Evolutionary conservation across 2,113 vertebrate species (phyloP).

Genomic region (Austrofundulus limnaeus): DNA sequence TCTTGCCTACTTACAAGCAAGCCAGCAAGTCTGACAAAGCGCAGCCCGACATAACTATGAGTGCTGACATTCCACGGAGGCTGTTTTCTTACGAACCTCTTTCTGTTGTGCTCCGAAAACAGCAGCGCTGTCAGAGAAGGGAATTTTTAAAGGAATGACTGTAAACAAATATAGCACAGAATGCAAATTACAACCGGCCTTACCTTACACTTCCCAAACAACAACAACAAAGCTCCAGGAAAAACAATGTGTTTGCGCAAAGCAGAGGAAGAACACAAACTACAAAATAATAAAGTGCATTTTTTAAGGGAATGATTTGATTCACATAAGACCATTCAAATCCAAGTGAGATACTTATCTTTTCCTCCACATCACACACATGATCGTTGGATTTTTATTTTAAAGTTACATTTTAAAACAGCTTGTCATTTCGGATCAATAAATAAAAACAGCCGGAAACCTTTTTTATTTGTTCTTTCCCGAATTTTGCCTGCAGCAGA

Average conservation of each 20-base stretch:
- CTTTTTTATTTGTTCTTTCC: not conserved
- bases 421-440: not conserved
- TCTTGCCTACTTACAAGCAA: not conserved
- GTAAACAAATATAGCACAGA: slow-evolving; percentile 5
- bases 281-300: too few species aligned
- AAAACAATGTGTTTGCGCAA: too few species aligned
- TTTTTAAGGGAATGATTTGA: too few species aligned
- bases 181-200: slow-evolving; percentile 7
- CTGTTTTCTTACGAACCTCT: slow-evolving; percentile 11
- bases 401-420: not conserved
- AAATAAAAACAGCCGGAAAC: not conserved
- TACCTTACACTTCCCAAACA: not conserved
- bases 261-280: too few species aligned
- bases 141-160: too few species aligned
- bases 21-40: not conserved
- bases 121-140: slow-evolving; percentile 19
- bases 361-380: too few species aligned
- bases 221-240: too few species aligned
- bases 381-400: too few species aligned
- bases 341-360: too few species aligned
- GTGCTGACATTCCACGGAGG: slow-evolving; percentile 11
- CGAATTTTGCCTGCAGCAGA: slow-evolving; percentile 3
- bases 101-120: slow-evolving; percentile 8
- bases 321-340: too few species aligned
- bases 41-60: not conserved